Conservation (phyloP, 2,113 vertebrate species). For the Calonectris borealis region DNA sequence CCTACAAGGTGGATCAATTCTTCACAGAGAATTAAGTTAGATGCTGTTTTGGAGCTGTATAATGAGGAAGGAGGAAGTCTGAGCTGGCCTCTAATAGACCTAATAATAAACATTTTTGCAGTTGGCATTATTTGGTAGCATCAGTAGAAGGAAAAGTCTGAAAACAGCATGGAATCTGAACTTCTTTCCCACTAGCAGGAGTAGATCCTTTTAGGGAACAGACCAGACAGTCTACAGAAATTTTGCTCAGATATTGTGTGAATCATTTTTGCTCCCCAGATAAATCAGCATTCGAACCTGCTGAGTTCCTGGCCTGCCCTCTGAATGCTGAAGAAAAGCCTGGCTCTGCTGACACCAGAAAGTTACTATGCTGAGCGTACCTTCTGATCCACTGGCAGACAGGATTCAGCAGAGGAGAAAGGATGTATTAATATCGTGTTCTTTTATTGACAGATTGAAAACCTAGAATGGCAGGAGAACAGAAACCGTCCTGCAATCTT, state of each 20-base stretch:
- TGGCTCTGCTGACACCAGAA: background rate
- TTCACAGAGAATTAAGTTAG: background rate
- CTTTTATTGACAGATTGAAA: slow-evolving; percentile 68
- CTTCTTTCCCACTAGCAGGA: background rate
- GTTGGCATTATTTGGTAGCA: background rate
- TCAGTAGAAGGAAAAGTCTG: background rate
- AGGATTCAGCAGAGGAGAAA: background rate
- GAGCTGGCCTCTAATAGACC: background rate
- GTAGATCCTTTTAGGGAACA: background rate
- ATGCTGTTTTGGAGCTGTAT: background rate
- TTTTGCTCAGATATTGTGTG: background rate
- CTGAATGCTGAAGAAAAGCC: background rate
- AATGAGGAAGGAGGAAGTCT: background rate
- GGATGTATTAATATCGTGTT: background rate
- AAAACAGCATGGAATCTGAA: background rate
- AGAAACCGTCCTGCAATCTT: slow-evolving; percentile 79
- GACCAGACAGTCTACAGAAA: background rate
- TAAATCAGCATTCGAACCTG: background rate
- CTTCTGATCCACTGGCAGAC: background rate
- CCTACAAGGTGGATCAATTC: background rate
- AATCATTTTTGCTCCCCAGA: background rate
- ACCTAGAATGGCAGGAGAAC: slow-evolving; percentile 85
- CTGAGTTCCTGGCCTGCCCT: background rate
- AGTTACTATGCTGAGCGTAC: background rate
- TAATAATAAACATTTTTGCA: background rate